Evolutionary conservation across 2,113 vertebrate species (phyloP).

Genomic region (Actenoides hombroni): DNA sequence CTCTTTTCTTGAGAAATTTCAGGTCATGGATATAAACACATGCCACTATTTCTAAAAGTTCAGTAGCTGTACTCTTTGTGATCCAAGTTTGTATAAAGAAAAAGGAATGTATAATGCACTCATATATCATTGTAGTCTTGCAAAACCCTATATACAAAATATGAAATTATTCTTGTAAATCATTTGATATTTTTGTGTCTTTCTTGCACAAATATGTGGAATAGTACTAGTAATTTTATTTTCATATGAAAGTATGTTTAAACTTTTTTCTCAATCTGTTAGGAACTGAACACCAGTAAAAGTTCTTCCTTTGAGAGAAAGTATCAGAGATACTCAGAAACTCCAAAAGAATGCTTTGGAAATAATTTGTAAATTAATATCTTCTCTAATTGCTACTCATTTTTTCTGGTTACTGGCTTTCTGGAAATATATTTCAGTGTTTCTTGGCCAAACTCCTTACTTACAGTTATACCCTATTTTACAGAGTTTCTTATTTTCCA

Average conservation of each 20-base stretch:
- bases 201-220: background rate
- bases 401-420: background rate
- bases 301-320: background rate
- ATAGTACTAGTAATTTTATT: background rate
- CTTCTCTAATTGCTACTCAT: background rate
- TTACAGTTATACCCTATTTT: background rate
- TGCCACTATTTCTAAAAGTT: background rate
- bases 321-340: background rate
- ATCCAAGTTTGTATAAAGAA: background rate
- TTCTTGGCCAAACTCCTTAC: background rate
- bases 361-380: background rate
- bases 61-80: background rate
- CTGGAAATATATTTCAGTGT: background rate
- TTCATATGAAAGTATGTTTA: background rate
- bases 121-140: background rate
- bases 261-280: background rate
- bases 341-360: background rate
- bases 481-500: background rate
- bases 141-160: background rate
- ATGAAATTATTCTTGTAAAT: background rate
- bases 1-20: background rate
- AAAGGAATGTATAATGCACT: background rate
- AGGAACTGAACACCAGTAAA: background rate
- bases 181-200: background rate
- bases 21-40: background rate